phyloP scores from a whole-genome alignment of 1,140 invertebrate genomes.

The Drosophila nigromelanica region DNA sequence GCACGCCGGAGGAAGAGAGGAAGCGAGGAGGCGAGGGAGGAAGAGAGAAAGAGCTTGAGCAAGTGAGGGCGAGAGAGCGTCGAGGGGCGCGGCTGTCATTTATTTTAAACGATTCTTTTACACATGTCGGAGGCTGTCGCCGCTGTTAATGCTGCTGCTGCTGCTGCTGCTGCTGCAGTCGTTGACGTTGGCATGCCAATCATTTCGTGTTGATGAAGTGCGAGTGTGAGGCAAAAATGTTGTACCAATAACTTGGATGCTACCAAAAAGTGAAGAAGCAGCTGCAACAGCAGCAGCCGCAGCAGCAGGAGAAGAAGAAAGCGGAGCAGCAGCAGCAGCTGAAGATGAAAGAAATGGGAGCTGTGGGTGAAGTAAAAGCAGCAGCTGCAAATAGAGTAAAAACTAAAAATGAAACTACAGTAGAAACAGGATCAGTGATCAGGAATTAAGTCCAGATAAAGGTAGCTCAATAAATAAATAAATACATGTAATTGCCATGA shows the following conservation, averaged over 20 bases:
- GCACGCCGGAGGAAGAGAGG: slow-evolving; percentile 18
- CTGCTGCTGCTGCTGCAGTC: slow-evolving; percentile 1
- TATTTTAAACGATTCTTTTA: slow-evolving; percentile 83
- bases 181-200: slow-evolving; percentile 76
- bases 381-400: not conserved
- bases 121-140: slow-evolving; percentile 78
- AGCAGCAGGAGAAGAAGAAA: not conserved
- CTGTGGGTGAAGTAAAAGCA: not conserved
- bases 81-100: slow-evolving; percentile 68
- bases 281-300: not conserved
- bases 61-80: not conserved
- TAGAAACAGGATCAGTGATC: too few relatives aligned
- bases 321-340: not conserved
- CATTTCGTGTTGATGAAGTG: slow-evolving; percentile 82
- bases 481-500: too few relatives aligned
- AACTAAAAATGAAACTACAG: too few relatives aligned
- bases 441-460: too few relatives aligned
- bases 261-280: slow-evolving; percentile 1
- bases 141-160: slow-evolving; percentile 22
- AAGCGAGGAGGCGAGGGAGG: not conserved
- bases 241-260: slow-evolving; percentile 64
- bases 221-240: slow-evolving; percentile 80
- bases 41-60: not conserved
- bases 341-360: not conserved
- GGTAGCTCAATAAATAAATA: too few relatives aligned